phyloP scores from a whole-genome alignment of 2,113 vertebrate genomes.

The Chitala chitala region DNA sequence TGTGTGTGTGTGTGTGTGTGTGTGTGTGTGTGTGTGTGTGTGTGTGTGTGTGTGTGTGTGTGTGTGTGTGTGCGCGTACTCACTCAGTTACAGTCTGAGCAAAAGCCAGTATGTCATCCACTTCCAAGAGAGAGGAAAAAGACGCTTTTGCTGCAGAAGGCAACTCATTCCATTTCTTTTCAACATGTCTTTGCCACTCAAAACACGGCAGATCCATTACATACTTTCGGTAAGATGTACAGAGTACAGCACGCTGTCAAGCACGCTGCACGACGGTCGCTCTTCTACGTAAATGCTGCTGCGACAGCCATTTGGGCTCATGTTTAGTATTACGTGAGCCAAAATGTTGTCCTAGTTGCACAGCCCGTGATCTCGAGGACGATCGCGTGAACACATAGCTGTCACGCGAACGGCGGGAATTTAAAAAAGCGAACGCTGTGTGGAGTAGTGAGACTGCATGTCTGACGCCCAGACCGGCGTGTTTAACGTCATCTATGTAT shows the following conservation, averaged over 20 bases:
- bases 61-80: slow-evolving; percentile 32
- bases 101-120: slow-evolving; percentile 53
- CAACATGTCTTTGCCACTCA: slow-evolving; percentile 55
- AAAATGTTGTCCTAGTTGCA: background rate
- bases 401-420: no score
- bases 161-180: slow-evolving; percentile 54
- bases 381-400: no score
- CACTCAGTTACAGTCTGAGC: slow-evolving; percentile 46
- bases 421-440: no score
- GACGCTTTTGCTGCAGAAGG: slow-evolving; percentile 32
- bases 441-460: no score
- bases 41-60: no score
- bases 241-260: no score
- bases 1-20: no score
- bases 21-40: no score
- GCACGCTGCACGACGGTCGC: no score
- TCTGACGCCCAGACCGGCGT: no score
- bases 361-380: no score
- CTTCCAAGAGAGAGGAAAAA: slow-evolving; percentile 46
- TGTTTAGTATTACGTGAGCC: background rate
- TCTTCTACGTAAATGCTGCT: background rate
- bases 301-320: slow-evolving; percentile 9
- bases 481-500: no score
- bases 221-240: background rate
- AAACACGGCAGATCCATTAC: slow-evolving; percentile 57